Evolutionary conservation across 30 jellyfish, hydroid and myxozoan species (phyloP).

Genomic region (Rhopilema esculentum): DNA sequence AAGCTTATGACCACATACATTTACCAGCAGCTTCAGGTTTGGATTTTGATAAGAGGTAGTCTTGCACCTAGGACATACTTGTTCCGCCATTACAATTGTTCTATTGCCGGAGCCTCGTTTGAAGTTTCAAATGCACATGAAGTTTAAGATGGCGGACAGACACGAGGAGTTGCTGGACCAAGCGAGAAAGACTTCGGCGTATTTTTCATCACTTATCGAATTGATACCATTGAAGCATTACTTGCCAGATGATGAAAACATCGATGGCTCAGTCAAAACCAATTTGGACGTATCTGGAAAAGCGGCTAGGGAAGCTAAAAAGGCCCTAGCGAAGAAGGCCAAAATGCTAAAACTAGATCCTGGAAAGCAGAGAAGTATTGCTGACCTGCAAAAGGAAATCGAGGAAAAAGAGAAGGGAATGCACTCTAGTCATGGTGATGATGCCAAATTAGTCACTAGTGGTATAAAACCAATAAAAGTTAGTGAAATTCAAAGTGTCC

Average conservation of each 20-base stretch:
- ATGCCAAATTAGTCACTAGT: slow-evolving; percentile 27
- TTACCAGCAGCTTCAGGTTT: slow-evolving; percentile 82
- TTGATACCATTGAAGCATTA: slow-evolving; percentile 90
- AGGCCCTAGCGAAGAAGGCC: slow-evolving; percentile 86
- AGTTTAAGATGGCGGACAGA: slow-evolving; percentile 79
- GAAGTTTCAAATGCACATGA: background rate
- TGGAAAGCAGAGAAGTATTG: slow-evolving; percentile 64
- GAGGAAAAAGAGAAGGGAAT: slow-evolving; percentile 69
- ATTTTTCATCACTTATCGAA: slow-evolving; percentile 80
- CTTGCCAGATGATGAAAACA: slow-evolving; percentile 40
- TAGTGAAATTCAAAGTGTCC: slow-evolving; percentile 60
- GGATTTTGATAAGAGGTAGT: slow-evolving; percentile 93
- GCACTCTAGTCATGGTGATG: slow-evolving; percentile 7
- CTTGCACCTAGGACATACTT: slow-evolving; percentile 95
- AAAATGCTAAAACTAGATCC: slow-evolving; percentile 87
- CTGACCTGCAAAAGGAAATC: slow-evolving; percentile 81
- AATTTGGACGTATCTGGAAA: slow-evolving; percentile 15
- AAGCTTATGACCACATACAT: slow-evolving; percentile 96
- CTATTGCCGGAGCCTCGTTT: slow-evolving; percentile 44
- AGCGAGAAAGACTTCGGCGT: slow-evolving; percentile 73
- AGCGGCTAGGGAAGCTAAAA: slow-evolving; percentile 66
- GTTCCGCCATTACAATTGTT: slow-evolving; percentile 83
- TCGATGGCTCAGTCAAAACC: background rate
- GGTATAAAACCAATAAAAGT: slow-evolving; percentile 47
- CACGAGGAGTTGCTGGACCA: slow-evolving; percentile 33